These are phyloP conservation scores for Nothocercus julius DNA, from an alignment of 2,113 vertebrate species.

Conservation along the genomic window DNA sequence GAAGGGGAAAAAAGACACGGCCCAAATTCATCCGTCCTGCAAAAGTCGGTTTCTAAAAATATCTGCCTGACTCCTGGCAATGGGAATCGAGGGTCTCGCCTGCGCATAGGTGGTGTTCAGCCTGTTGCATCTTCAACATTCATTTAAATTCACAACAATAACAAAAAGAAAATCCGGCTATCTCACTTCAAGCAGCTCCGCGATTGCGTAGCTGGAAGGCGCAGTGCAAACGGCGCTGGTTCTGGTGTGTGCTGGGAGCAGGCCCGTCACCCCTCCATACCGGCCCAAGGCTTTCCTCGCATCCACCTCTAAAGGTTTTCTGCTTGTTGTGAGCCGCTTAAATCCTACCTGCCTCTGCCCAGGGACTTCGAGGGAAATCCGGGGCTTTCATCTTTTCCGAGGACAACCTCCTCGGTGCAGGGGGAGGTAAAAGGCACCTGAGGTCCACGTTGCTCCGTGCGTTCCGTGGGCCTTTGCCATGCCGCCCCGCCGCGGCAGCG, in stretches of 20 bases:
- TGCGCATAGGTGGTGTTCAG: background rate
- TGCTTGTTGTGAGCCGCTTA: background rate
- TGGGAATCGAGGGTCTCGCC: background rate
- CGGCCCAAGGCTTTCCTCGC: background rate
- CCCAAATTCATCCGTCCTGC: background rate
- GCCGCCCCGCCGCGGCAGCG: too few relatives aligned
- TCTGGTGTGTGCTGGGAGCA: background rate
- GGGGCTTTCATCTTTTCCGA: background rate
- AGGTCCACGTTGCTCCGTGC: too few relatives aligned
- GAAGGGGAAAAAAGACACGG: background rate
- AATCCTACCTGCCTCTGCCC: conserved; percentile 42
- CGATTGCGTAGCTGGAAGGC: background rate
- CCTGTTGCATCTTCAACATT: background rate
- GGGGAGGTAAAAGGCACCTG: background rate
- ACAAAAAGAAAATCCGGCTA: background rate
- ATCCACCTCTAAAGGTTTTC: background rate
- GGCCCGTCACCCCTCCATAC: background rate
- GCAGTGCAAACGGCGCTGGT: background rate
- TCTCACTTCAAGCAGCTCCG: background rate
- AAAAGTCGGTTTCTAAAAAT: too few relatives aligned
- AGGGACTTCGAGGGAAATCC: conserved; percentile 33
- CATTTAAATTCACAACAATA: background rate
- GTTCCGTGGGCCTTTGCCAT: background rate
- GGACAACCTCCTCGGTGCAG: background rate
- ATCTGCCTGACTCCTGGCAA: background rate